Conservation (phyloP, 2,888 invertebrate genomes). For the Ormyrus pomaceus region DNA sequence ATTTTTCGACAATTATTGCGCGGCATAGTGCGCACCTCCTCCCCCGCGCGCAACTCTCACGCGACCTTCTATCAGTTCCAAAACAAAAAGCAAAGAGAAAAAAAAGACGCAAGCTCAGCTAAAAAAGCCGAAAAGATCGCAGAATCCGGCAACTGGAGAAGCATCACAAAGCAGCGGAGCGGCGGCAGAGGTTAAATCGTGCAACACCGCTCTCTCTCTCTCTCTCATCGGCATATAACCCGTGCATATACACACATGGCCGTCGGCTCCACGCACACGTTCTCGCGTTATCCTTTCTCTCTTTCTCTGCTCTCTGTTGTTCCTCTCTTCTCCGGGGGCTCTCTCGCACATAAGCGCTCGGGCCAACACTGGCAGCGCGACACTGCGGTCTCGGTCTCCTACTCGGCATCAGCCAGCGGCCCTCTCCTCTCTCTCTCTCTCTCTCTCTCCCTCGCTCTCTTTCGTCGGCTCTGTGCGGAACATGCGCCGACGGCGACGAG, state of each 20-base stretch:
- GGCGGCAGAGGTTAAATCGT: constrained; percentile 49
- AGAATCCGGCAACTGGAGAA: not conserved
- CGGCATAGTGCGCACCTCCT: no score
- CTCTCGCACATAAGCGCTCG: no score
- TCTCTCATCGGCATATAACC: constrained; percentile 17
- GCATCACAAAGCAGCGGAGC: not conserved
- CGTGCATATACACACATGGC: not conserved
- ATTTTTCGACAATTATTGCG: no score
- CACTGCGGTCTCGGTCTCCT: no score
- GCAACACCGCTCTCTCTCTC: constrained; percentile 45
- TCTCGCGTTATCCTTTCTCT: constrained; percentile 46
- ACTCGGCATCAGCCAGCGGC: no score
- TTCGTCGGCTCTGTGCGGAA: constrained; percentile 4
- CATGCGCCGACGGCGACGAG: constrained; percentile 50
- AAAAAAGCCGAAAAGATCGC: no score
- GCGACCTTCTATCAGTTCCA: no score
- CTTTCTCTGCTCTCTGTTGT: constrained; percentile 41
- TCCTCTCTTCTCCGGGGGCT: constrained; percentile 32
- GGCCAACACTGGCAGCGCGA: no score
- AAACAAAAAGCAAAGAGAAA: no score
- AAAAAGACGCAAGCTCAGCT: no score
- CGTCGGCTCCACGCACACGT: constrained; percentile 17
- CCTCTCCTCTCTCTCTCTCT: constrained; percentile 21
- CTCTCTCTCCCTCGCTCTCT: not conserved
- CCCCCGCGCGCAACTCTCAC: no score